Conservation (phyloP, 1,140 invertebrate species). For the Lepidurus apus region DNA sequence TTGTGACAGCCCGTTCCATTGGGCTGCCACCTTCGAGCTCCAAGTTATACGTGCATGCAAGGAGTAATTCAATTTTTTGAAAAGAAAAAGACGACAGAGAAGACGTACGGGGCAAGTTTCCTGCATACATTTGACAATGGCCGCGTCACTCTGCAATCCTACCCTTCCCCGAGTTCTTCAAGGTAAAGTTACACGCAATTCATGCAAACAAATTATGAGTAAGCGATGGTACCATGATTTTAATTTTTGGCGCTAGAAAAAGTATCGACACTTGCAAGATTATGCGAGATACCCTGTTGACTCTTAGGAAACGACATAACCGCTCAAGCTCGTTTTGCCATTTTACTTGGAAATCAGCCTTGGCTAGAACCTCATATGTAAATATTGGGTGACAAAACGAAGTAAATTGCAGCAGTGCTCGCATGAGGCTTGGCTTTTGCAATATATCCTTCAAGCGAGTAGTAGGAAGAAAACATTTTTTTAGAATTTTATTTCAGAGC, state of each 20-base stretch:
- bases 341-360: constrained; percentile 7
- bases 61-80: not conserved
- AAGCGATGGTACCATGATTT: no score
- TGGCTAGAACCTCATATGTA: not conserved
- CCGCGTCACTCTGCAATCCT: not conserved
- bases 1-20: not conserved
- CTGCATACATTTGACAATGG: not conserved
- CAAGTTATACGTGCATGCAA: not conserved
- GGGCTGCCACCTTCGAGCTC: not conserved
- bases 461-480: not conserved
- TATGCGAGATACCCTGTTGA: not conserved
- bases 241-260: no score
- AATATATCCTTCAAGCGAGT: not conserved
- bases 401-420: not conserved
- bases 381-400: constrained; percentile 6
- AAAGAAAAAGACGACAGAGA: not conserved
- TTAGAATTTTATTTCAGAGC: not conserved
- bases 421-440: no score
- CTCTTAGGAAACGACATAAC: not conserved
- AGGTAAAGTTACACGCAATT: no score
- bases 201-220: no score
- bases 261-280: not conserved
- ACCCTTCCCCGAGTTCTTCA: no score
- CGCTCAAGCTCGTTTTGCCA: not conserved
- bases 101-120: not conserved